Evolutionary conservation across 1,140 invertebrate genomes (phyloP).

Genomic region (Gryllus bimaculatus): DNA sequence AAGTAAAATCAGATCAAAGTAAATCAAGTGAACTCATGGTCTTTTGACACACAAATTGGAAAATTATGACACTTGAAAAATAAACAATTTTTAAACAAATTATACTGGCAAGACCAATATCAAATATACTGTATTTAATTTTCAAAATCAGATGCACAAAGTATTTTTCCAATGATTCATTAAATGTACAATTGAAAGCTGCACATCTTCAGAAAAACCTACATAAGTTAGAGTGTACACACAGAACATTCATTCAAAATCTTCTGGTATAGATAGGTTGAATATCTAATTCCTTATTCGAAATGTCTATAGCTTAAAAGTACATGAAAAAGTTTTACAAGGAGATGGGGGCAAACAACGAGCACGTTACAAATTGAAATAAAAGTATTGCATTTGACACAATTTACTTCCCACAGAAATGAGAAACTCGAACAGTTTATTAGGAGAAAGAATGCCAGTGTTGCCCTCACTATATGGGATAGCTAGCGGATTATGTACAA

Average conservation of each 20-base stretch:
- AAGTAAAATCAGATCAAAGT: neutral
- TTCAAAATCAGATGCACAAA: neutral
- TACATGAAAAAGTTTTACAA: constrained; percentile 6
- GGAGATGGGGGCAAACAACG: neutral
- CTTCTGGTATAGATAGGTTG: neutral
- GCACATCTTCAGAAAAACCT: neutral
- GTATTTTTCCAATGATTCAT: neutral
- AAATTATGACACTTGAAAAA: neutral
- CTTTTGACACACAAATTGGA: too few species aligned
- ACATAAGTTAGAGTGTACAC: neutral
- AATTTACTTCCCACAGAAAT: neutral
- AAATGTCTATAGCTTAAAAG: neutral
- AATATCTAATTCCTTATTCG: neutral
- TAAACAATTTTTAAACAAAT: neutral
- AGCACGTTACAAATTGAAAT: neutral
- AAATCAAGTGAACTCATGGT: neutral
- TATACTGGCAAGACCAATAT: neutral
- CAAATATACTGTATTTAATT: neutral
- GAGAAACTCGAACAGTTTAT: neutral
- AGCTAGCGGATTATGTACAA: neutral
- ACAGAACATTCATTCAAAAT: neutral
- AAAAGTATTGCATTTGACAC: neutral
- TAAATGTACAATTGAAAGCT: constrained; percentile 5
- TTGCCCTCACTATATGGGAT: neutral
- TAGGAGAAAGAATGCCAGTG: neutral